Percentiles rank a stretch among this genome's conserved stretches.
Evolutionary conservation across 1,140 invertebrate genomes (phyloP).

Genomic region (Homarus americanus): DNA sequence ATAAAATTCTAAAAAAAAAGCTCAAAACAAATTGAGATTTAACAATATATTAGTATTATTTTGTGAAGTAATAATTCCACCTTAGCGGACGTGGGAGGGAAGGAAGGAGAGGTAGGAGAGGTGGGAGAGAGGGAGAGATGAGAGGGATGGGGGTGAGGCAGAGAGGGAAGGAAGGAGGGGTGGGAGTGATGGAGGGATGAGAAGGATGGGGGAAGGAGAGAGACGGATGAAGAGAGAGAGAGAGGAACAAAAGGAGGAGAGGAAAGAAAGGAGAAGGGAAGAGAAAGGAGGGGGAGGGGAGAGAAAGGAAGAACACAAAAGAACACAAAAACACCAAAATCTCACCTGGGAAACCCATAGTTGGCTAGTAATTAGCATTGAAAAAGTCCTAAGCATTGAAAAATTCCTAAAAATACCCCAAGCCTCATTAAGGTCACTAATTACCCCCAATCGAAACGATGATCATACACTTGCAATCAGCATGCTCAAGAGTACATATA

Average conservation of each 20-base stretch:
- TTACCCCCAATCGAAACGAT: no score
- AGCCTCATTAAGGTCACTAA: no score
- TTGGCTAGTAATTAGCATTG: no score
- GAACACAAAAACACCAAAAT: neutral
- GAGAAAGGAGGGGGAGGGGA: neutral
- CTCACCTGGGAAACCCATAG: no score
- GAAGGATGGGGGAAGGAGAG: neutral
- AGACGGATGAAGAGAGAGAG: conserved; percentile 1
- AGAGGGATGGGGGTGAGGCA: neutral
- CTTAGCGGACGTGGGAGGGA: conserved; percentile 33
- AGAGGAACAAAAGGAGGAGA: neutral
- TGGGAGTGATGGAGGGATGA: neutral
- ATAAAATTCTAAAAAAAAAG: no score
- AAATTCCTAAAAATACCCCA: no score
- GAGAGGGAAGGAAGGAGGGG: neutral
- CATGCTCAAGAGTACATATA: no score
- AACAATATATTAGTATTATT: no score
- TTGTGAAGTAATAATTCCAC: no score
- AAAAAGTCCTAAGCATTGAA: no score
- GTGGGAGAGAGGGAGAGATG: conserved; percentile 16
- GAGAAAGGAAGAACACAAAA: neutral
- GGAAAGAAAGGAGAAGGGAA: neutral
- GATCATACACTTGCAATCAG: no score
- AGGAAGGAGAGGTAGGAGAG: neutral
- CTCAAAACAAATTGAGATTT: no score